Conservation (phyloP, 2,888 invertebrate species). For the Drosophila paramelanica region DNA sequence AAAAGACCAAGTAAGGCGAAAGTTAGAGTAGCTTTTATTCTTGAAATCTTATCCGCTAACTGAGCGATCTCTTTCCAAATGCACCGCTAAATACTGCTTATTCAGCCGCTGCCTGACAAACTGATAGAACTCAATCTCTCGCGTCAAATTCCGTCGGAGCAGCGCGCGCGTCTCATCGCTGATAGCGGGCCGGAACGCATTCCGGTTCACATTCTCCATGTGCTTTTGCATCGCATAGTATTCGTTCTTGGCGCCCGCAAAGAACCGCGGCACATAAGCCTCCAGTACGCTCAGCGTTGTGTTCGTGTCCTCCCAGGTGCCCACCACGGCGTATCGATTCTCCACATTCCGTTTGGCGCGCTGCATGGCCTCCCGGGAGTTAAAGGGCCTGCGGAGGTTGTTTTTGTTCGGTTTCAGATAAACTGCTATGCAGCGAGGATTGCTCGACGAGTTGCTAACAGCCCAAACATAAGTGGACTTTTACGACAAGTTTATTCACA, state of each 20-base stretch:
- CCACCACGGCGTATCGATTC: constrained; percentile 93
- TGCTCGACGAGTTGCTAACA: constrained; percentile 34
- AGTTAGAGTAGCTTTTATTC: constrained; percentile 50
- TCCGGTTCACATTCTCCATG: constrained; percentile 85
- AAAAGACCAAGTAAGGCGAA: constrained; percentile 43
- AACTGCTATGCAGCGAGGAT: constrained; percentile 1
- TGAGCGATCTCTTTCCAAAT: constrained; percentile 67
- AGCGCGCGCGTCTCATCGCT: constrained; percentile 92
- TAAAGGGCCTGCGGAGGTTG: constrained; percentile 89
- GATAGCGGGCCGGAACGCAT: constrained; percentile 91
- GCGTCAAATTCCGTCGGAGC: constrained; percentile 92
- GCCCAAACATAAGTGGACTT: too few relatives aligned
- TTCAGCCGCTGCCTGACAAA: constrained; percentile 93
- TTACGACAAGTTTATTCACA: too few relatives aligned
- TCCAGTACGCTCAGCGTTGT: constrained; percentile 88
- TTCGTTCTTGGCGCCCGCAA: constrained; percentile 89
- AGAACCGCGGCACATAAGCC: constrained; percentile 86
- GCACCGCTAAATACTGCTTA: constrained; percentile 90
- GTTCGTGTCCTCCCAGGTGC: constrained; percentile 94
- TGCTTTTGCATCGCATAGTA: constrained; percentile 87
- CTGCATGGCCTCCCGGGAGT: constrained; percentile 92
- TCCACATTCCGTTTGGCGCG: constrained; percentile 93
- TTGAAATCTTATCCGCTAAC: constrained; percentile 45
- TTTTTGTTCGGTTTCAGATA: not conserved
- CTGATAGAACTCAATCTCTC: constrained; percentile 95